Percentiles rank a stretch among this genome's conserved stretches.
phyloP scores from a whole-genome alignment of 2,888 invertebrate genomes.

The Drosophila seclusa region DNA sequence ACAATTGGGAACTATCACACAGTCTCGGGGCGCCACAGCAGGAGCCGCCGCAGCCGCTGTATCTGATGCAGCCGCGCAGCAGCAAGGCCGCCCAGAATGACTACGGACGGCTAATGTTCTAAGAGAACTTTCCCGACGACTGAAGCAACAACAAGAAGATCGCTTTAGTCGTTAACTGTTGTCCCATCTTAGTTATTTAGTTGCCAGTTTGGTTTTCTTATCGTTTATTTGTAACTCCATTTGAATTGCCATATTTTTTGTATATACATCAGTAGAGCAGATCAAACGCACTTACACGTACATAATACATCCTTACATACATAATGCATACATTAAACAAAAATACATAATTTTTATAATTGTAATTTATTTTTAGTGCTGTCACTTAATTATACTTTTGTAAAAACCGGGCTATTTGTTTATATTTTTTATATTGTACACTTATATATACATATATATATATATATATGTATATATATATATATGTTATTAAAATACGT shows the following conservation, averaged over 20 bases:
- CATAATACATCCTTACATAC: constrained; percentile 26
- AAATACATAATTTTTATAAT: constrained; percentile 34
- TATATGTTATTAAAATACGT: constrained; percentile 22
- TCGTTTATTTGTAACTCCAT: constrained; percentile 41
- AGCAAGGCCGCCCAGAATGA: constrained; percentile 76
- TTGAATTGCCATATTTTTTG: constrained; percentile 73
- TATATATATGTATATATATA: constrained; percentile 14
- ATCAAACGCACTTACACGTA: constrained; percentile 27
- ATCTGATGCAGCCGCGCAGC: constrained; percentile 63
- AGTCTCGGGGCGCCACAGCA: constrained; percentile 70
- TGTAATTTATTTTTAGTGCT: constrained; percentile 52
- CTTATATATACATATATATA: constrained; percentile 11
- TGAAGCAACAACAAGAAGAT: constrained; percentile 1
- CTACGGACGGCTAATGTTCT: constrained; percentile 75
- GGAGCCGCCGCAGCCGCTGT: constrained; percentile 53
- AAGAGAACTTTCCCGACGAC: constrained; percentile 17
- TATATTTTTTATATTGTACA: constrained; percentile 10
- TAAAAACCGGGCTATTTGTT: constrained; percentile 62
- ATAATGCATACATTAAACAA: constrained; percentile 42
- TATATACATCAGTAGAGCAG: constrained; percentile 61
- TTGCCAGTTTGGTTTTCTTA: constrained; percentile 35
- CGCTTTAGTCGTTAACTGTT: constrained; percentile 16
- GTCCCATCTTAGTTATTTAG: constrained; percentile 16
- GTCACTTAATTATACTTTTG: constrained; percentile 62
- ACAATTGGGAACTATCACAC: constrained; percentile 76